Evolutionary conservation across 2,888 invertebrate species (phyloP).

Genomic region (Corbicula japonica): DNA sequence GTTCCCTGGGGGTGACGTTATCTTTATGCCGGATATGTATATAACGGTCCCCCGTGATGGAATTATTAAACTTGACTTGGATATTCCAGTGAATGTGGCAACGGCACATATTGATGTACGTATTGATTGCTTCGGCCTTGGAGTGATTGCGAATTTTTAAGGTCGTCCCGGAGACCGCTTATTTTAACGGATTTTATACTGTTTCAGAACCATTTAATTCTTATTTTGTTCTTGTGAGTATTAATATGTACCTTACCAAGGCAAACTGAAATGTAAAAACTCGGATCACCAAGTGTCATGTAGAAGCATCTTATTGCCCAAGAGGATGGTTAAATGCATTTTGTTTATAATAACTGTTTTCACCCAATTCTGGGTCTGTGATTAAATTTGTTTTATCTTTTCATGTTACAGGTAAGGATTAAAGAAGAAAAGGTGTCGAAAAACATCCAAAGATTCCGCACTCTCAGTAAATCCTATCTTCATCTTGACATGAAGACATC

Average conservation of each 20-base stretch:
- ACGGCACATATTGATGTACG: conserved; percentile 64
- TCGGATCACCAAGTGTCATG: too few species aligned
- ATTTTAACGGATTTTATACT: background rate
- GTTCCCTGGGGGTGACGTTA: conserved; percentile 41
- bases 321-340: too few species aligned
- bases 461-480: conserved; percentile 37
- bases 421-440: conserved; percentile 37
- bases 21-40: conserved; percentile 50
- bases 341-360: background rate
- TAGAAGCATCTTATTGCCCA: background rate
- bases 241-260: background rate
- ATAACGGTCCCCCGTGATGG: conserved; percentile 59
- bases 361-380: background rate
- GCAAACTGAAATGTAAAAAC: too few species aligned
- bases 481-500: conserved; percentile 49
- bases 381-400: background rate
- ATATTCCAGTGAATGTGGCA: conserved; percentile 57
- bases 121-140: too few species aligned
- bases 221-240: background rate
- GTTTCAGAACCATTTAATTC: background rate
- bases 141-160: too few species aligned
- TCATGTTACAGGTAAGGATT: conserved; percentile 47
- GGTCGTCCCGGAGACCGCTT: too few species aligned
- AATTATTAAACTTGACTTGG: conserved; percentile 55
- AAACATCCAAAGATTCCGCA: conserved; percentile 42